Percentiles rank a stretch among this genome's conserved stretches.
phyloP scores from a whole-genome alignment of 1,140 invertebrate genomes.

The Stenopsyche tienmushanensis region DNA sequence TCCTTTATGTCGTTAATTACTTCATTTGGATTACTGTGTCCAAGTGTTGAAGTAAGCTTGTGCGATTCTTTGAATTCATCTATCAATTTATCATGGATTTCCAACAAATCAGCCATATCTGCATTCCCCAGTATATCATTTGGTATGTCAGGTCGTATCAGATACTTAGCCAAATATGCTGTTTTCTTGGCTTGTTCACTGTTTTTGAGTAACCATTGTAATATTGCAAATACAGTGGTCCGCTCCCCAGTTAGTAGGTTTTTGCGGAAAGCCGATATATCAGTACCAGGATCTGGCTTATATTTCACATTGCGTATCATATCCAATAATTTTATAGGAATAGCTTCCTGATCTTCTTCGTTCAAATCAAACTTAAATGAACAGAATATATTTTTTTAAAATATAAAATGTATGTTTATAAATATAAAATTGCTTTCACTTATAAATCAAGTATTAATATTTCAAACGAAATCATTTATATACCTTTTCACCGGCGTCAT shows the following conservation, averaged over 20 bases:
- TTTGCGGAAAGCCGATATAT: slow-evolving; percentile 61
- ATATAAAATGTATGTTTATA: slow-evolving; percentile 18
- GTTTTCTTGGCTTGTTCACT: slow-evolving; percentile 74
- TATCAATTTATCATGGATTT: slow-evolving; percentile 75
- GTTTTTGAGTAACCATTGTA: slow-evolving; percentile 76
- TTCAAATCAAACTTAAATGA: slow-evolving; percentile 50
- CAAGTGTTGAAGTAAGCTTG: slow-evolving; percentile 65
- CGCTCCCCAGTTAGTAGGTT: slow-evolving; percentile 74
- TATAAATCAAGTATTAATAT: slow-evolving; percentile 7
- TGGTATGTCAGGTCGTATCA: slow-evolving; percentile 68
- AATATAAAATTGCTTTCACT: slow-evolving; percentile 12
- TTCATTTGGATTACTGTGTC: slow-evolving; percentile 64
- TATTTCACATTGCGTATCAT: slow-evolving; percentile 55
- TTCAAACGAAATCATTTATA: slow-evolving; percentile 34
- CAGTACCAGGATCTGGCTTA: slow-evolving; percentile 49
- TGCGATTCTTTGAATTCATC: slow-evolving; percentile 82
- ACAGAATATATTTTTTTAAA: slow-evolving; percentile 20
- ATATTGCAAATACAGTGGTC: slow-evolving; percentile 71
- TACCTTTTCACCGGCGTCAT: slow-evolving; percentile 54
- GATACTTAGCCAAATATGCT: slow-evolving; percentile 72
- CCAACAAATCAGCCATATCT: slow-evolving; percentile 70
- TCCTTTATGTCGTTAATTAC: slow-evolving; percentile 75
- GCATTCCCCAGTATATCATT: slow-evolving; percentile 76
- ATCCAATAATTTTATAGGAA: slow-evolving; percentile 50
- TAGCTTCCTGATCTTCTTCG: slow-evolving; percentile 52